Percentiles rank a stretch among this genome's conserved stretches.
Evolutionary conservation across 1,140 invertebrate species (phyloP).

Genomic region (Drosophila nigrodunni): DNA sequence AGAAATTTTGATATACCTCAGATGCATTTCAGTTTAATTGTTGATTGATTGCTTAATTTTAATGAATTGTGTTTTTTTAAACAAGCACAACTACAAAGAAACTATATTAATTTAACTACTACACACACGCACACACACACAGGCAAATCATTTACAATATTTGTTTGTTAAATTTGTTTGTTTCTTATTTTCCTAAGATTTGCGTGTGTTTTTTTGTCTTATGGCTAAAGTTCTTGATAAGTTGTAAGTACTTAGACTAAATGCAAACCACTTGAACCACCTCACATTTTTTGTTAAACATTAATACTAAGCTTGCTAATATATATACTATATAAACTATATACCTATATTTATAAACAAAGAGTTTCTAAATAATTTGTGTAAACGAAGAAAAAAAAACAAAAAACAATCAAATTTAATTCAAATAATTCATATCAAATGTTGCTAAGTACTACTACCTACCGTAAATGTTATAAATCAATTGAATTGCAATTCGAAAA

Average conservation of each 20-base stretch:
- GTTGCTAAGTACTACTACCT: slow-evolving; percentile 29
- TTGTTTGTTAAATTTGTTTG: slow-evolving; percentile 29
- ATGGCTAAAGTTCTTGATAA: slow-evolving; percentile 57
- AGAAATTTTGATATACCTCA: slow-evolving; percentile 85
- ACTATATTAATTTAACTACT: slow-evolving; percentile 27
- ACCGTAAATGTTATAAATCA: slow-evolving; percentile 42
- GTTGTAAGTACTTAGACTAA: slow-evolving; percentile 61
- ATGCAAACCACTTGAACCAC: slow-evolving; percentile 78
- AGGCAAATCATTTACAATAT: slow-evolving; percentile 40
- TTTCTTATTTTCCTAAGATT: slow-evolving; percentile 11
- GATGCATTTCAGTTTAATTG: slow-evolving; percentile 84
- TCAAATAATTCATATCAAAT: slow-evolving; percentile 62
- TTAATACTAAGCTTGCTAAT: slow-evolving; percentile 62
- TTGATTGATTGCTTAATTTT: slow-evolving; percentile 76
- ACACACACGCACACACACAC: not conserved
- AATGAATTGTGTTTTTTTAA: slow-evolving; percentile 44
- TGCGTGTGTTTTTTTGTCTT: slow-evolving; percentile 34
- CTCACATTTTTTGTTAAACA: slow-evolving; percentile 74
- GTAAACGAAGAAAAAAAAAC: slow-evolving; percentile 24
- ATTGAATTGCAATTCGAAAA: slow-evolving; percentile 43
- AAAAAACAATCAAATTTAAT: slow-evolving; percentile 25
- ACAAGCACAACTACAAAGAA: slow-evolving; percentile 22
- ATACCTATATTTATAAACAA: slow-evolving; percentile 8
- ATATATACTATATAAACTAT: slow-evolving; percentile 53
- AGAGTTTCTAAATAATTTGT: slow-evolving; percentile 29